phyloP scores from a whole-genome alignment of 1,140 invertebrate genomes.

The Drosophila kikkawai region DNA sequence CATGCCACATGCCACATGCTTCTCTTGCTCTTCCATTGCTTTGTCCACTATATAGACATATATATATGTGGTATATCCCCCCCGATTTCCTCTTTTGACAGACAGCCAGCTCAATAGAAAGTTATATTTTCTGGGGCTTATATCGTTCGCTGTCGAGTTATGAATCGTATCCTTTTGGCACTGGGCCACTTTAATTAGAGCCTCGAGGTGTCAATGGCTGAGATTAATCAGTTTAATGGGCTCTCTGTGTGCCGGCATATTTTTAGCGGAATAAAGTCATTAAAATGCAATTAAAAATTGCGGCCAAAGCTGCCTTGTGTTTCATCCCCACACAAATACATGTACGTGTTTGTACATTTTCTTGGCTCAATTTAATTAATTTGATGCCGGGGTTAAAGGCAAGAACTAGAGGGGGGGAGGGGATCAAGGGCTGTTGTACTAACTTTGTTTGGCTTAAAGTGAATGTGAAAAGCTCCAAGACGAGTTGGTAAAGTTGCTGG shows the following conservation, averaged over 20 bases:
- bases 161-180: conserved; percentile 41
- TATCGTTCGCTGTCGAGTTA: conserved; percentile 39
- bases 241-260: conserved; percentile 54
- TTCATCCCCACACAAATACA: conserved; percentile 18
- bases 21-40: conserved; percentile 17
- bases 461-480: conserved; percentile 24
- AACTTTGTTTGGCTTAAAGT: conserved; percentile 47
- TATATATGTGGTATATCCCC: not conserved
- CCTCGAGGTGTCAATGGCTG: conserved; percentile 72
- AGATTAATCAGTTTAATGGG: conserved; percentile 79
- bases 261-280: conserved; percentile 72
- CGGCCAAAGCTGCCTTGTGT: conserved; percentile 25
- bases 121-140: conserved; percentile 20
- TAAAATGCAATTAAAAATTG: conserved; percentile 82
- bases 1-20: conserved; percentile 53
- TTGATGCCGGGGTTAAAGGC: conserved; percentile 26
- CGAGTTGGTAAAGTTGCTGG: not conserved
- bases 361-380: conserved; percentile 74
- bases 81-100: conserved; percentile 18
- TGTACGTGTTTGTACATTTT: conserved; percentile 53
- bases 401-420: not conserved
- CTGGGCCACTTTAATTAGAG: conserved; percentile 49
- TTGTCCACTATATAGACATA: conserved; percentile 17
- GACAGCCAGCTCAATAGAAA: conserved; percentile 39
- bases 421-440: conserved; percentile 9